Base-by-base conservation (phyloP, 2,888 invertebrate species). In the Zygothrica quintamaculata region DNA sequence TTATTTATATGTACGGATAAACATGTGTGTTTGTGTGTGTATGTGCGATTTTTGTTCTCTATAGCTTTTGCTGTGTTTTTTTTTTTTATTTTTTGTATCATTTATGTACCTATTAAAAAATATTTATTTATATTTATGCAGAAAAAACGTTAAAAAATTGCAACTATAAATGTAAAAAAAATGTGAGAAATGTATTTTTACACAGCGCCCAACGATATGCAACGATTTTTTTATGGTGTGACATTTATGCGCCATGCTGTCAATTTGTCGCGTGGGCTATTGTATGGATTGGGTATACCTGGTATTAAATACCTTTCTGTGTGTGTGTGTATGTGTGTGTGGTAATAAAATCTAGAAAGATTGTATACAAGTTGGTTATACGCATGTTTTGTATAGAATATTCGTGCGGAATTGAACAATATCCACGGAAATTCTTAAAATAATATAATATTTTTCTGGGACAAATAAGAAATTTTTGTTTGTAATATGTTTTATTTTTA, bases 1-100 rank as follows among this genome's bases (percentile, higher is more conserved):
- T 74, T 77, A 84, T 84, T 84, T 84, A 84, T 77, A 62, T 65
- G 69, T 68, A 52, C 61, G 69, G 65, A 52, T 72, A 52, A 67
- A 56, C 48, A 62, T 29, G 48, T 62, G 48, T 37, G 53, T 66
- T 39, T 52, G 43, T 60, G 43, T 25, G 16, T 18, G 29, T 39
- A 37, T 33, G 39, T 47, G 44, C 11, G 61, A 57, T 60, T 67
- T 59, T 67, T 61, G 43, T 59, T 40, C 31, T 36, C 36, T 50
- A 13, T 53, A 46, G 39, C 16, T 33, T 46, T 33, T 34, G n/a
- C n/a, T n/a, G n/a, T n/a, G 55, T 50, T 36, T 51, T 39, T 48
- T 47, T 50, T 29, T 46, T 66, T 46, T 53, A 1, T 29, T 52
- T 9, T 44, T 37, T 62, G 53, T 65, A 60, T 71, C 70, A 74